Evolutionary conservation across 1,140 invertebrate genomes (phyloP).

Genomic region (Cydia strobilella): DNA sequence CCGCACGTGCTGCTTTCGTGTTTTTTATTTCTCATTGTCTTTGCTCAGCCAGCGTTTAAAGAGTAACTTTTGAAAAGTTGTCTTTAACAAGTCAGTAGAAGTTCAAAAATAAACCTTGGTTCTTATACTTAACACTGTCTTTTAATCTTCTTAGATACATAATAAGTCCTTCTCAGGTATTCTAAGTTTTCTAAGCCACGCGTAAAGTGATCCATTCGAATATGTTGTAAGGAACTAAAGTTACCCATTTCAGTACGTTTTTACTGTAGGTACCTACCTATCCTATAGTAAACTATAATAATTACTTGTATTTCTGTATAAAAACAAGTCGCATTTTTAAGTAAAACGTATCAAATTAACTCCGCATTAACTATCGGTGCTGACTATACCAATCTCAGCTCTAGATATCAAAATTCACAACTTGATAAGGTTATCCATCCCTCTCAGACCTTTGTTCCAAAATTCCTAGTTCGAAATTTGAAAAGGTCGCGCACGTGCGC

Average conservation of each 20-base stretch:
- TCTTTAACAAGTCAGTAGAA: not conserved
- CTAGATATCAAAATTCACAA: not conserved
- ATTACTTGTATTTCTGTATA: no score
- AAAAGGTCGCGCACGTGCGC: constrained; percentile 78
- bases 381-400: not conserved
- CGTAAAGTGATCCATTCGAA: not conserved
- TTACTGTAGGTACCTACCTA: no score
- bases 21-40: constrained; percentile 36
- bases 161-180: not conserved
- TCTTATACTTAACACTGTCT: not conserved
- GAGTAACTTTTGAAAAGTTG: not conserved
- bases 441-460: constrained; percentile 57
- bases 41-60: constrained; percentile 12
- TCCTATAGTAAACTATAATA: no score
- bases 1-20: constrained; percentile 32
- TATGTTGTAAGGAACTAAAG: constrained; percentile 28
- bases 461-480: constrained; percentile 71
- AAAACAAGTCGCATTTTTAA: no score
- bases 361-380: not conserved
- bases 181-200: not conserved
- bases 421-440: constrained; percentile 40
- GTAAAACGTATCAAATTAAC: no score
- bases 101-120: not conserved
- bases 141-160: not conserved
- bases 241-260: constrained; percentile 2